phyloP scores from a whole-genome alignment of 35 echinoderm and acorn worm species.

The Hemicentrotus pulcherrimus region DNA sequence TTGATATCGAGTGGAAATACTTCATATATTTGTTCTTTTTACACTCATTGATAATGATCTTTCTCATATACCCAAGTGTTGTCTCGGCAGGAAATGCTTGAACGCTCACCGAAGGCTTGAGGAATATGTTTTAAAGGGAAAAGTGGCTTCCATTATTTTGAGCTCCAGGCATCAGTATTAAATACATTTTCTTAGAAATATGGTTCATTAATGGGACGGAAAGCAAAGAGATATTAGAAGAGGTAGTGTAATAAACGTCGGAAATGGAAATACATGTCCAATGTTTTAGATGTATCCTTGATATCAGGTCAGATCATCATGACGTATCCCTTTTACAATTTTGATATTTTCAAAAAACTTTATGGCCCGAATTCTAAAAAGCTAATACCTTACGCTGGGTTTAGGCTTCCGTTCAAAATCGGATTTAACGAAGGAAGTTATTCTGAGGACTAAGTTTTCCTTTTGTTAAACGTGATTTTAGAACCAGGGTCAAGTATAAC shows the following conservation, averaged over 20 bases:
- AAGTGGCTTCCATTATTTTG: not conserved
- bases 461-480: too few species aligned
- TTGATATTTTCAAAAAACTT: too few species aligned
- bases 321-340: not conserved
- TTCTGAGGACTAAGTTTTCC: too few species aligned
- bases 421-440: too few species aligned
- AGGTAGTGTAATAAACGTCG: too few species aligned
- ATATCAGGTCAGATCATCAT: not conserved
- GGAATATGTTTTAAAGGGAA: not conserved
- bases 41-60: not conserved
- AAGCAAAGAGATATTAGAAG: not conserved
- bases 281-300: too few species aligned
- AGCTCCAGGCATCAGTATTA: not conserved
- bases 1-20: not conserved
- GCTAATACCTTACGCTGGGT: too few species aligned
- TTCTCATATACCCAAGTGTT: not conserved
- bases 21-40: not conserved
- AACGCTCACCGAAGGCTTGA: not conserved
- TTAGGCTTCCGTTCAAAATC: too few species aligned
- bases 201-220: not conserved
- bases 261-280: too few species aligned
- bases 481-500: too few species aligned
- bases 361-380: too few species aligned
- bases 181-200: not conserved
- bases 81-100: not conserved